Conservation (phyloP, 2,888 invertebrate genomes). For the Myathropa florea region DNA sequence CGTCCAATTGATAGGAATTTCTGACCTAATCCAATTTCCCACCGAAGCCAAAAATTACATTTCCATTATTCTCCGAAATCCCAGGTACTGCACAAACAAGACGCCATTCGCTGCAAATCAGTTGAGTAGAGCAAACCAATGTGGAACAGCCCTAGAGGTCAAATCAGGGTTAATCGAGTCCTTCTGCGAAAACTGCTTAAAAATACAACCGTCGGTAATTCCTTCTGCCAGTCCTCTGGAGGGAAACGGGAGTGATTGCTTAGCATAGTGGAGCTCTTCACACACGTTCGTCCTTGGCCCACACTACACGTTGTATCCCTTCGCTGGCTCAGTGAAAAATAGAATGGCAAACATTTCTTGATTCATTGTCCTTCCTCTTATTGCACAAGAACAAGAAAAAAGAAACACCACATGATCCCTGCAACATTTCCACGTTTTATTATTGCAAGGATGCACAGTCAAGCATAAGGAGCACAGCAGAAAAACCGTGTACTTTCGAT, state of each 20-base stretch:
- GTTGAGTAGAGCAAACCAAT: conserved; percentile 7
- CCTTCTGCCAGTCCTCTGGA: neutral
- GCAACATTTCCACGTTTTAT: conserved; percentile 35
- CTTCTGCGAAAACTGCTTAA: conserved; percentile 2
- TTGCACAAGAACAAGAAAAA: conserved; percentile 7
- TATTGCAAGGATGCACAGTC: conserved; percentile 40
- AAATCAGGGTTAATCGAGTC: conserved; percentile 27
- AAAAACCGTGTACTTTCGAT: conserved; percentile 29
- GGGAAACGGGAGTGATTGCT: neutral
- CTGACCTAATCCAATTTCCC: neutral
- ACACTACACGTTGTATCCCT: neutral
- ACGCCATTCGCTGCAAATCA: conserved; percentile 11
- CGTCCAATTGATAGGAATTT: neutral
- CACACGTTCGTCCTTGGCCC: neutral
- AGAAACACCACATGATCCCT: neutral
- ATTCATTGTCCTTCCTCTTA: conserved; percentile 3
- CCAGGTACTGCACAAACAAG: neutral
- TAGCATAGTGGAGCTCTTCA: neutral
- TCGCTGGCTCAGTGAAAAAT: conserved; percentile 27
- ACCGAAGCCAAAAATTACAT: neutral
- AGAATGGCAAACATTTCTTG: conserved; percentile 40
- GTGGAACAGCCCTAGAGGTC: conserved; percentile 19
- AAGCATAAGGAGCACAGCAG: neutral
- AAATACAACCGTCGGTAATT: conserved; percentile 5
- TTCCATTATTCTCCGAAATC: neutral